A percentile compares a stretch with the other conserved stretches of the same genome.
phyloP scores from a whole-genome alignment of 2,888 invertebrate genomes.

The Ectropis crepuscularia region DNA sequence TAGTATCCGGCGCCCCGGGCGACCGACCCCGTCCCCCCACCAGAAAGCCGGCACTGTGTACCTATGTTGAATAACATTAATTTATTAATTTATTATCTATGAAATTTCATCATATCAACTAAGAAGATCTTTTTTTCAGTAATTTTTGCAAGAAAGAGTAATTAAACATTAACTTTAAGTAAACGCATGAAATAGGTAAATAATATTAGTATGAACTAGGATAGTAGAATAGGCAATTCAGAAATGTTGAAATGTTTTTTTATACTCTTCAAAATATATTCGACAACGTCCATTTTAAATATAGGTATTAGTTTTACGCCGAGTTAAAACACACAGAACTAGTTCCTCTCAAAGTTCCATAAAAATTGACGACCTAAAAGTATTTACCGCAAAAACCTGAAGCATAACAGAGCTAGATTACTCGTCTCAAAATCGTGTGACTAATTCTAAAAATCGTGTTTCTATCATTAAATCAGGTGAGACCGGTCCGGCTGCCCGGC shows the following conservation, averaged over 20 bases:
- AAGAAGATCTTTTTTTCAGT: too few species aligned
- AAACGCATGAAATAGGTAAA: neutral
- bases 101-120: too few species aligned
- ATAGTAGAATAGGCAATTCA: too few species aligned
- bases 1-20: too few species aligned
- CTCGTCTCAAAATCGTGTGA: slow-evolving; percentile 48
- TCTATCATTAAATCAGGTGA: slow-evolving; percentile 67
- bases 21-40: too few species aligned
- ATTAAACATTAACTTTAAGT: neutral
- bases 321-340: neutral
- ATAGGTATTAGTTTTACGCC: neutral
- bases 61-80: too few species aligned
- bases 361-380: slow-evolving; percentile 13
- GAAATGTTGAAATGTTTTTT: too few species aligned
- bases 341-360: slow-evolving; percentile 8
- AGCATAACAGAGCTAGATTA: neutral
- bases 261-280: too few species aligned
- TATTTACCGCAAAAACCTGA: slow-evolving; percentile 15
- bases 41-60: too few species aligned
- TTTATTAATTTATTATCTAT: too few species aligned
- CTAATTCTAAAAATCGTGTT: slow-evolving; percentile 63
- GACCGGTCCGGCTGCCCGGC: slow-evolving; percentile 57
- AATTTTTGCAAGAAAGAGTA: too few species aligned
- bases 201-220: neutral
- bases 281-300: too few species aligned